These are phyloP conservation scores for Florisuga fusca DNA, from an alignment of 2,797 vertebrate species.

Conservation along the genomic window DNA sequence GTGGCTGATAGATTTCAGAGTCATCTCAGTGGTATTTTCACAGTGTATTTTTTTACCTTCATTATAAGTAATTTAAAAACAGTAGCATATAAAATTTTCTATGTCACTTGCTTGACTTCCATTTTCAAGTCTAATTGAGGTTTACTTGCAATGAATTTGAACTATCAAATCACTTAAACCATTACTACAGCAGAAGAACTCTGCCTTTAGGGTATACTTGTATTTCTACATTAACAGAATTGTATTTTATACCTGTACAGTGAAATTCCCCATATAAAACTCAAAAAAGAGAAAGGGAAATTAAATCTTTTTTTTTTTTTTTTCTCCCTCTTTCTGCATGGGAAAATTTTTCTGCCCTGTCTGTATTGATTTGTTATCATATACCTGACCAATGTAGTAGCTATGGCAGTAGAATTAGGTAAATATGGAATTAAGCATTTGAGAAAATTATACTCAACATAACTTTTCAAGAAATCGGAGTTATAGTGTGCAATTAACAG, in stretches of 20 bases:
- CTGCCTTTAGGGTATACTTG: slow-evolving; percentile 47
- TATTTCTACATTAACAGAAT: slow-evolving; percentile 26
- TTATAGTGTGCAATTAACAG: slow-evolving; percentile 47
- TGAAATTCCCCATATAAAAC: slow-evolving; percentile 9
- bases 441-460: neutral
- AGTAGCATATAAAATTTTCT: neutral
- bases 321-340: neutral
- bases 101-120: slow-evolving; percentile 36
- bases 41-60: slow-evolving; percentile 19
- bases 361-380: neutral
- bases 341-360: neutral
- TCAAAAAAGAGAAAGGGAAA: neutral
- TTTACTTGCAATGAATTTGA: slow-evolving; percentile 54
- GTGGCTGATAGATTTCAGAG: neutral
- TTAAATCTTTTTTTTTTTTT: neutral
- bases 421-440: slow-evolving; percentile 2
- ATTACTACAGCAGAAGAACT: slow-evolving; percentile 20
- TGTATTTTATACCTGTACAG: neutral
- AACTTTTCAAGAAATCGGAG: slow-evolving; percentile 29
- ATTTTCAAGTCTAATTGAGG: slow-evolving; percentile 48
- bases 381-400: neutral
- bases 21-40: slow-evolving; percentile 21
- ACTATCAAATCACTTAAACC: slow-evolving; percentile 33
- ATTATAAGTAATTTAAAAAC: slow-evolving; percentile 51
- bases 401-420: neutral